Evolutionary conservation across 2,113 vertebrate species (phyloP).

Genomic region (Callocephalon fimbriatum): DNA sequence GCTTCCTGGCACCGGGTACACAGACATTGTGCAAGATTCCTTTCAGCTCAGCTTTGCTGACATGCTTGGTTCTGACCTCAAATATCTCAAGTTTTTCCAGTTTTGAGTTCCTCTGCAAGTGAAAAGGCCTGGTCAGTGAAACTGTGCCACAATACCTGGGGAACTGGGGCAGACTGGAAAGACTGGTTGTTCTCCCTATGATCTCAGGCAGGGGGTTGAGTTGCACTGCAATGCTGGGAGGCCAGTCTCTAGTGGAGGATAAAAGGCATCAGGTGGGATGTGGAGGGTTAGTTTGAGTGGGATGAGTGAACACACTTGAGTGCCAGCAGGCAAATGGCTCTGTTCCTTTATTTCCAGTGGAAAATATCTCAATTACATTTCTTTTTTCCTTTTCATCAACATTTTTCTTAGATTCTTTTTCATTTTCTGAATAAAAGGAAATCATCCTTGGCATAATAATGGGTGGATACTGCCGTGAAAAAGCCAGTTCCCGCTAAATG

Average conservation of each 20-base stretch:
- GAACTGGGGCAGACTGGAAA: constrained; percentile 39
- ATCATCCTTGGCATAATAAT: not conserved
- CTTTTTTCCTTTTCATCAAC: constrained; percentile 2
- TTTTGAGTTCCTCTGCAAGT: constrained; percentile 22
- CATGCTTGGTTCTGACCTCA: constrained; percentile 45
- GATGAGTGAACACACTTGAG: not conserved
- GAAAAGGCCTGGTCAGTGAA: not conserved
- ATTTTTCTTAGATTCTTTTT: constrained; percentile 41
- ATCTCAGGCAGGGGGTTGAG: constrained; percentile 6
- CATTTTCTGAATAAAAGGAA: constrained; percentile 49
- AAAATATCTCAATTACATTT: constrained; percentile 35
- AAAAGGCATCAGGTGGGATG: constrained; percentile 41
- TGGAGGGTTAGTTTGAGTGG: not conserved
- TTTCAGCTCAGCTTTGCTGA: constrained; percentile 50
- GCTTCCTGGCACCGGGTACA: constrained; percentile 18
- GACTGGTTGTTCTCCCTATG: not conserved
- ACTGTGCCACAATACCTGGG: constrained; percentile 51
- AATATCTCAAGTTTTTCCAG: constrained; percentile 56
- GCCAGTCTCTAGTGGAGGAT: not conserved
- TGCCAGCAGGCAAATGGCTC: constrained; percentile 52
- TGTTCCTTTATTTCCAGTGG: constrained; percentile 34
- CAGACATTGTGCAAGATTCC: constrained; percentile 50
- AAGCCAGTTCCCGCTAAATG: not conserved
- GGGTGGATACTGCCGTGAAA: constrained; percentile 12
- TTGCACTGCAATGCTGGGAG: not conserved